Base-by-base conservation (phyloP, 2,113 vertebrate species). In the Grallaria varia region DNA sequence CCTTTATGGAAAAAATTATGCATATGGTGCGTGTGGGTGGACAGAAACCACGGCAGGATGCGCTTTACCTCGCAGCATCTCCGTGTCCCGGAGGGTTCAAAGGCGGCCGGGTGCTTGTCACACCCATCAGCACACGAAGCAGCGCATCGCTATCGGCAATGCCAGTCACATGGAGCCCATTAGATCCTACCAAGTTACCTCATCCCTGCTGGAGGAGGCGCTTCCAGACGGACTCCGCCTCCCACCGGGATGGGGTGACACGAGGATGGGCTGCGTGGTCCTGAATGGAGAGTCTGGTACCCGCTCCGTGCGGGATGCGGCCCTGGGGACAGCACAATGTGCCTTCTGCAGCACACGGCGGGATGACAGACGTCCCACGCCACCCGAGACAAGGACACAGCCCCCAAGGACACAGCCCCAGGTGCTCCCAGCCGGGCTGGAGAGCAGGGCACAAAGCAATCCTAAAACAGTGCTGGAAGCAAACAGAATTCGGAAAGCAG, bases 1-100 rank as follows among this genome's bases (percentile, higher is more conserved):
- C 40, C 58, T 58, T 49, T 40, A 80, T 33, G 37, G 67, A 83
- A 79, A 79, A 52, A 80, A 53, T 35, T 19, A 62, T 39, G 55
- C 91, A 87, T 91, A 78, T 94, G 91, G 89, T 63, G 85, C 1
- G 8, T 33, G 96, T 85, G 95, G 88, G 88, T 33, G 92, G 94
- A 82, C 40, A 12, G 66, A 49, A 77, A 90, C 35, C 74, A 68
- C 3, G 1, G 31, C 2, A 28, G 49, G 66, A 47, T 21, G 37
- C 87, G 58, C 1, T 1, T 11, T 76, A 49, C 62, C 55, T 95
- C 8, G 2, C 0, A n/a, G 71, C 72, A 73, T 14, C 37, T 83
- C 79, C 0, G 0, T 16, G 44, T n/a, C n/a, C 44, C 19, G 44
- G 60, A 81, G 62, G 64, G 74, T 63, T 91, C 69, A 47, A 2